Conservation (phyloP, 1,140 invertebrate genomes). For the Alviniconcha marisindica region DNA sequence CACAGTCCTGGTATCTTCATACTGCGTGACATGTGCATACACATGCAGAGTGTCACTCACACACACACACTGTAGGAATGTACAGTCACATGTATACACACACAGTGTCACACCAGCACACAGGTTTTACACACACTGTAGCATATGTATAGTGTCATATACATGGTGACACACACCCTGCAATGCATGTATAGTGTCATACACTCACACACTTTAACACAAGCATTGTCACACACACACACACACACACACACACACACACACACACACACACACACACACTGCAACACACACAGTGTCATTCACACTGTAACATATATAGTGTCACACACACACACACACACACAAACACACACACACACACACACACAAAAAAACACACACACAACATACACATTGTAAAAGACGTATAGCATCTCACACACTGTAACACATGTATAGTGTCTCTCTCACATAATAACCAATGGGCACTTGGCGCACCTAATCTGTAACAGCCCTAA, state of each 20-base stretch:
- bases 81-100: conserved; percentile 1
- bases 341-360: not conserved
- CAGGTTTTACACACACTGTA: not conserved
- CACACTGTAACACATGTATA: not conserved
- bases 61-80: not conserved
- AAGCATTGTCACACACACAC: not conserved
- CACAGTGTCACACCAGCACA: conserved; percentile 7
- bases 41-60: not conserved
- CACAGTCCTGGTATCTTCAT: not conserved
- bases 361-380: conserved; percentile 2
- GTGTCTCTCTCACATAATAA: not conserved
- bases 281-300: conserved; percentile 20
- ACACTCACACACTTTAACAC: not conserved
- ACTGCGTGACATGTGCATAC: not conserved
- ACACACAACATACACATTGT: not conserved
- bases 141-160: not conserved
- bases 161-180: not conserved
- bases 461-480: not conserved
- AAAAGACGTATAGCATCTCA: not conserved
- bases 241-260: not conserved
- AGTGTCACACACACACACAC: not conserved
- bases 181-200: not conserved
- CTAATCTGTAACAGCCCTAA: not conserved
- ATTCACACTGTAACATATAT: not conserved
- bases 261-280: conserved; percentile 5